A percentile compares a stretch with the other conserved stretches of the same genome.
Evolutionary conservation across 2,797 vertebrate species (phyloP).

Genomic region (Melopsittacus undulatus): DNA sequence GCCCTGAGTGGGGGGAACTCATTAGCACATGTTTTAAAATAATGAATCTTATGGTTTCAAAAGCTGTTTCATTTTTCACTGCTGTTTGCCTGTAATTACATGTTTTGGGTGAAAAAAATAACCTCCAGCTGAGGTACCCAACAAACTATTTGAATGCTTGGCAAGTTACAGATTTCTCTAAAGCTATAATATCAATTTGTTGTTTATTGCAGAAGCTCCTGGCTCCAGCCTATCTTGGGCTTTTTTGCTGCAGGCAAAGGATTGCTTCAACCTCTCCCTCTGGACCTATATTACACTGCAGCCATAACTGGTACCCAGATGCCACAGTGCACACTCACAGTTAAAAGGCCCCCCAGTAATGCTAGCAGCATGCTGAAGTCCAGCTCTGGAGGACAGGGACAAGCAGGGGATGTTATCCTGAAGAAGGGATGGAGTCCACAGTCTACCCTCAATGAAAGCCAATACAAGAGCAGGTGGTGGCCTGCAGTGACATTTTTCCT

Average conservation of each 20-base stretch:
- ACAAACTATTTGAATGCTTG: background rate
- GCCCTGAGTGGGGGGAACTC: background rate
- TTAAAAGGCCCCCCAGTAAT: background rate
- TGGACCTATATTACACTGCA: background rate
- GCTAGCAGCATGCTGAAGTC: background rate
- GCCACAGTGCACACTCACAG: background rate
- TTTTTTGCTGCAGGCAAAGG: background rate
- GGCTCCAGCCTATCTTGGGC: background rate
- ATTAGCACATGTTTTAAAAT: background rate
- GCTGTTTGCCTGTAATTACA: background rate
- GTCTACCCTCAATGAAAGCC: rapidly evolving
- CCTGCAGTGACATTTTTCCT: background rate
- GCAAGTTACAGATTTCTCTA: background rate
- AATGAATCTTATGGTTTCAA: background rate
- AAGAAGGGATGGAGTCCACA: background rate
- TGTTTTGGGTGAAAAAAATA: background rate
- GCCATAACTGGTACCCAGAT: background rate
- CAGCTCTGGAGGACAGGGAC: background rate
- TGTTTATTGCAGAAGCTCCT: background rate
- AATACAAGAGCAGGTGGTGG: background rate
- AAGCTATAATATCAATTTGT: background rate
- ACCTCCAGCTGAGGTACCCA: background rate
- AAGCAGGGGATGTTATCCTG: background rate
- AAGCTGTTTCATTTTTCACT: background rate
- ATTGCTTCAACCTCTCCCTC: background rate